phyloP scores from a whole-genome alignment of 2,797 vertebrate genomes.

The Pipistrellus nathusii region DNA sequence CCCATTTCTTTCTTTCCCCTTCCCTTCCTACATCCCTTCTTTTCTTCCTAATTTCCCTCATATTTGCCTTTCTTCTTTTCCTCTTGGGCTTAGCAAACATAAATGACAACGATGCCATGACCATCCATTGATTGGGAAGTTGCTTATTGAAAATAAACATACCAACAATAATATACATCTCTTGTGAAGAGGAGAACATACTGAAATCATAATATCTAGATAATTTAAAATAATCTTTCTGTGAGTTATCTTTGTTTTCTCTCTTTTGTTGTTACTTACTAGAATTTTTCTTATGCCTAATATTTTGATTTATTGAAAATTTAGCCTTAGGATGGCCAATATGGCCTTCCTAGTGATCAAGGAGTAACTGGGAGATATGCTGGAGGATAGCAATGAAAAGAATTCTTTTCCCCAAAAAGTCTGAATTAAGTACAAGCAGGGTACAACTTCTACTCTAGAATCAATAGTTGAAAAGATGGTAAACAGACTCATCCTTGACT shows the following conservation, averaged over 20 bases:
- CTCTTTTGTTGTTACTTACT: neutral
- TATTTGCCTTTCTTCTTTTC: neutral
- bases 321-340: neutral
- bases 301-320: neutral
- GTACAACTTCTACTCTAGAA: neutral
- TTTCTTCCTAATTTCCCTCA: neutral
- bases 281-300: neutral
- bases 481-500: neutral
- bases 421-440: neutral
- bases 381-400: neutral
- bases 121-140: neutral
- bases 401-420: neutral
- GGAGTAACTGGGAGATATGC: neutral
- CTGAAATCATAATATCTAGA: neutral
- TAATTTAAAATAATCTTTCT: neutral
- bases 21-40: neutral
- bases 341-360: neutral
- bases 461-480: neutral
- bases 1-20: neutral
- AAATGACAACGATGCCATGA: neutral
- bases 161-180: neutral
- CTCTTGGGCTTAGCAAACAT: neutral
- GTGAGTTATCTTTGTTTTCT: neutral
- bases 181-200: neutral
- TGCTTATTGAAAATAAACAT: neutral